A percentile compares a stretch with the other conserved stretches of the same genome.
Conservation (phyloP, 2,113 vertebrate species). For the Pedetes capensis region DNA sequence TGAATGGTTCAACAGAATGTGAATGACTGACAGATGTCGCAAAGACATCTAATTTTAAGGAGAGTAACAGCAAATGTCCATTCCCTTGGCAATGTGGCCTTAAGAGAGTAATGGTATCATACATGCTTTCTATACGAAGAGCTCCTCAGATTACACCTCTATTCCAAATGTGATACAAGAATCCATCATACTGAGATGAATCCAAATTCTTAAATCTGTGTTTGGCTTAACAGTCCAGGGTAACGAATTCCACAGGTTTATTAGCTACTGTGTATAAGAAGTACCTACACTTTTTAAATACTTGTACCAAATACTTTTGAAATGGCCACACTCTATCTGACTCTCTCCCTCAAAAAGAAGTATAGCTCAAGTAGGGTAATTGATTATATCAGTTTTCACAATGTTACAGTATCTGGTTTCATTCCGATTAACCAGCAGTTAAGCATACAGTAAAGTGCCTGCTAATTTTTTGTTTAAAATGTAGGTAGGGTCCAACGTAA, state of each 20-base stretch:
- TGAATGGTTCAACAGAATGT: not conserved
- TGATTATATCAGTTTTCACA: not conserved
- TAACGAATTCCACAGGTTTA: not conserved
- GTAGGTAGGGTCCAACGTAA: not conserved
- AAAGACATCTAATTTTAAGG: not conserved
- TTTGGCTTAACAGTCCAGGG: not conserved
- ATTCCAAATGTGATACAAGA: not conserved
- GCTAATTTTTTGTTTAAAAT: not conserved
- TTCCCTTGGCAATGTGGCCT: not conserved
- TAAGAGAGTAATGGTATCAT: not conserved
- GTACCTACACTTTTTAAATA: conserved; percentile 9
- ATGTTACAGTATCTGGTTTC: not conserved
- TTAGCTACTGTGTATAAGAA: not conserved
- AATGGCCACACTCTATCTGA: not conserved
- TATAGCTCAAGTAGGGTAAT: not conserved
- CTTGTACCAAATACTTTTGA: not conserved
- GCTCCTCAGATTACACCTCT: not conserved
- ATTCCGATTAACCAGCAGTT: not conserved
- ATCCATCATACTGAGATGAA: not conserved
- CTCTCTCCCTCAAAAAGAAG: not conserved
- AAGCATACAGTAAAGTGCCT: not conserved
- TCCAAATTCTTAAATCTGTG: not conserved
- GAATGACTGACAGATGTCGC: not conserved
- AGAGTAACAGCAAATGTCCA: not conserved
- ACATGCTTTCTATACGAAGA: not conserved